These are phyloP conservation scores for Machimus atricapillus DNA, from an alignment of 2,888 invertebrate species.

Conservation along the genomic window DNA sequence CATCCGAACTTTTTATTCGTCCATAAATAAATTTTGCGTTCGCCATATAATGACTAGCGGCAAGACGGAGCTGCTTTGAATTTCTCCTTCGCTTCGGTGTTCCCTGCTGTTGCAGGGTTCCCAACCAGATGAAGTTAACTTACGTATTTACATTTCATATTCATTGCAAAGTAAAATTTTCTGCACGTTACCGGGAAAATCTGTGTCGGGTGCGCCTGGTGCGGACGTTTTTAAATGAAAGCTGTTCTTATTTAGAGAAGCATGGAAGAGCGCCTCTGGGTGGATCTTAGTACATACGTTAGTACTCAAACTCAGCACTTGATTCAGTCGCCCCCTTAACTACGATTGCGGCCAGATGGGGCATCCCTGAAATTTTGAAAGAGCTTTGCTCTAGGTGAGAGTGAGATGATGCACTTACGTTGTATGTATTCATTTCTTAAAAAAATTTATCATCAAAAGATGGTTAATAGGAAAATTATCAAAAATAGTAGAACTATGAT, in stretches of 20 bases:
- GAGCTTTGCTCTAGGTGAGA: neutral
- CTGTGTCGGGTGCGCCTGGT: constrained; percentile 1
- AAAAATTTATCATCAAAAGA: neutral
- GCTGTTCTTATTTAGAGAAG: neutral
- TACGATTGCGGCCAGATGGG: neutral
- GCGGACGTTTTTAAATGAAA: neutral
- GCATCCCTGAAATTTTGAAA: neutral
- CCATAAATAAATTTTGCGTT: neutral
- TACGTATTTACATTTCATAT: neutral
- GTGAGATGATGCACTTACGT: neutral
- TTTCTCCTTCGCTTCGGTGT: neutral
- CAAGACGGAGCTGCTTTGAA: neutral
- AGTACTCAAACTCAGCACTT: neutral
- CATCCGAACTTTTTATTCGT: neutral
- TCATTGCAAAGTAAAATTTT: neutral
- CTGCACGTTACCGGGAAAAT: neutral
- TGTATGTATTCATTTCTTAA: neutral
- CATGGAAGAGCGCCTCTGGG: neutral
- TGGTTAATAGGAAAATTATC: neutral
- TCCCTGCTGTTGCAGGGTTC: neutral
- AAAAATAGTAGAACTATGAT: too few relatives aligned
- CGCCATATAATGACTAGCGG: neutral
- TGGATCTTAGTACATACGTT: too few relatives aligned
- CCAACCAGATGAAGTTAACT: neutral
- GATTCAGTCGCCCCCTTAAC: neutral